phyloP scores from a whole-genome alignment of 2,888 invertebrate genomes.

The Rhingia campestris region DNA sequence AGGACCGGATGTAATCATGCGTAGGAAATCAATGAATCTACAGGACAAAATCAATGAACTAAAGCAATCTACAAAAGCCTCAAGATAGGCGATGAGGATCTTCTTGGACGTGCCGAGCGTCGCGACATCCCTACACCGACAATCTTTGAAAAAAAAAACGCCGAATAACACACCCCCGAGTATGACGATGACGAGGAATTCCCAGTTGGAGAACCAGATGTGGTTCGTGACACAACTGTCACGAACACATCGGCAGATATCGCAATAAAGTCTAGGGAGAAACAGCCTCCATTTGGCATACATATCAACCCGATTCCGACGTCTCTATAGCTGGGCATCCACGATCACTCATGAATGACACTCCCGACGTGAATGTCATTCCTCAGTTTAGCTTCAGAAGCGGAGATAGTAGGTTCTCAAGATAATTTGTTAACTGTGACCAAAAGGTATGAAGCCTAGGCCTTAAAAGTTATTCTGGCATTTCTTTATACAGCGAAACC shows the following conservation, averaged over 20 bases:
- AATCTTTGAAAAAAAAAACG: constrained; percentile 81
- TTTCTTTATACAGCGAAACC: no score
- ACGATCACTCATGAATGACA: no score
- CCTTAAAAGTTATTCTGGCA: no score
- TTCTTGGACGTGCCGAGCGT: constrained; percentile 90
- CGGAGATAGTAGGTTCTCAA: no score
- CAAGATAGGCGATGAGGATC: constrained; percentile 87
- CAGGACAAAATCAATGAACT: constrained; percentile 94
- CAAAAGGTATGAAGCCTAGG: no score
- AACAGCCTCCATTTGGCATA: constrained; percentile 95
- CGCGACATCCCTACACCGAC: constrained; percentile 84
- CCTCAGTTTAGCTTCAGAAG: no score
- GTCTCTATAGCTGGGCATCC: no score
- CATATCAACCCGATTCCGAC: constrained; percentile 92
- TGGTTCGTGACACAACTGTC: constrained; percentile 92
- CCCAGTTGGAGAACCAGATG: constrained; percentile 89
- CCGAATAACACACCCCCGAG: constrained; percentile 85
- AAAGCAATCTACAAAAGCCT: constrained; percentile 94
- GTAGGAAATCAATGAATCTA: constrained; percentile 88
- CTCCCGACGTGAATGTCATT: no score
- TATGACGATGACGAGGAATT: constrained; percentile 83
- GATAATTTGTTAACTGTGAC: no score
- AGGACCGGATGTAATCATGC: constrained; percentile 80
- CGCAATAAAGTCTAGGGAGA: constrained; percentile 88
- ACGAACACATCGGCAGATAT: constrained; percentile 91